A percentile compares a stretch with the other conserved stretches of the same genome.
Conservation (phyloP, 2,888 invertebrate species). For the Carpatolechia fugitivella region DNA sequence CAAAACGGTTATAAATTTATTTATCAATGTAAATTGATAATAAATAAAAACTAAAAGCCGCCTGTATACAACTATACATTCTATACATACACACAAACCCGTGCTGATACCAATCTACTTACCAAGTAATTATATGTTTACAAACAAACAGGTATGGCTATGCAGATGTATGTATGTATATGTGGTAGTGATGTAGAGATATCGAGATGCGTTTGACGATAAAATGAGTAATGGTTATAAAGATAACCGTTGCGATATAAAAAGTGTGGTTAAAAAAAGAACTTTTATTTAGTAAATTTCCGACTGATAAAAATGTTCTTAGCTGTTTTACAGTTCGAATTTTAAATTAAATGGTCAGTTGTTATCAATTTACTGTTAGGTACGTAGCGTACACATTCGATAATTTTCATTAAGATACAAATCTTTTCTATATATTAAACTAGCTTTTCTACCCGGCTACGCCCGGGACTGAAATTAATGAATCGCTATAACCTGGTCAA, state of each 20-base stretch:
- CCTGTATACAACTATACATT: constrained; percentile 7
- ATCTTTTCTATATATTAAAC: no score
- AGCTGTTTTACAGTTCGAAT: no score
- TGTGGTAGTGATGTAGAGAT: constrained; percentile 38
- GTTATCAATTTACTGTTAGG: no score
- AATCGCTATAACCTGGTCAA: no score
- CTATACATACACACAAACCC: constrained; percentile 20
- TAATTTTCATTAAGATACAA: no score
- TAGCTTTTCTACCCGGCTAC: no score
- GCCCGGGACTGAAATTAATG: no score
- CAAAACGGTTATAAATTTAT: constrained; percentile 1
- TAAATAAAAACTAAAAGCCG: constrained; percentile 12
- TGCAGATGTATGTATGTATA: constrained; percentile 31
- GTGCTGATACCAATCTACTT: constrained; percentile 73
- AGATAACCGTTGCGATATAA: not conserved
- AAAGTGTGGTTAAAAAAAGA: not conserved
- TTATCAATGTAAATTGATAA: constrained; percentile 17
- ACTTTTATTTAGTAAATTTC: no score
- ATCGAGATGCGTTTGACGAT: constrained; percentile 7
- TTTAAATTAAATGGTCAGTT: no score
- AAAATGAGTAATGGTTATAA: constrained; percentile 1
- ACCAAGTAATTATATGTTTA: constrained; percentile 79
- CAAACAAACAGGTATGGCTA: constrained; percentile 58
- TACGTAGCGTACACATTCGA: no score
- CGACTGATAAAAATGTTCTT: no score